phyloP scores from a whole-genome alignment of 2,113 vertebrate genomes.

The Syrmaticus mikado region DNA sequence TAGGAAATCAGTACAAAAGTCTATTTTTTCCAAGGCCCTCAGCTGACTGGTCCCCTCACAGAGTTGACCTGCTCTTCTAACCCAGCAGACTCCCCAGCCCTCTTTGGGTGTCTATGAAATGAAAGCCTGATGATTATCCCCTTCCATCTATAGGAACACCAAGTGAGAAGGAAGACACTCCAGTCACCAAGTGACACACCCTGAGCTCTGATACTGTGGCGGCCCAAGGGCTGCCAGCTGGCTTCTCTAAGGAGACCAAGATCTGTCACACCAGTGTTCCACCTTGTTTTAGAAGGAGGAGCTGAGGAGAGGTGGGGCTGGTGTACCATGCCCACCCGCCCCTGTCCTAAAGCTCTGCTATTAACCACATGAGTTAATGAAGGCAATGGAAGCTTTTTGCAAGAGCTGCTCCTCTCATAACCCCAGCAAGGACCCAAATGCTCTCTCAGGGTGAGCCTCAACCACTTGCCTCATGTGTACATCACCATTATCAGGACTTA shows the following conservation, averaged over 20 bases:
- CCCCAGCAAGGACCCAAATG: background rate
- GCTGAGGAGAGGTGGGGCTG: background rate
- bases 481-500: no score
- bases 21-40: background rate
- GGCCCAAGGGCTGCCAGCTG: background rate
- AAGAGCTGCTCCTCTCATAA: background rate
- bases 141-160: background rate
- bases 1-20: background rate
- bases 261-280: background rate
- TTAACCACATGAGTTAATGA: background rate
- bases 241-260: background rate
- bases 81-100: background rate
- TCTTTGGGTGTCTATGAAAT: background rate
- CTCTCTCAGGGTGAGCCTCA: background rate
- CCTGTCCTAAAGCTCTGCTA: background rate
- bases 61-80: background rate
- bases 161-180: background rate
- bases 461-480: background rate
- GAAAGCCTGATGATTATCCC: background rate
- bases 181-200: background rate
- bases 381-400: background rate
- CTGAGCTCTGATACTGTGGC: background rate
- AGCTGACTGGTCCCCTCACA: rapidly evolving
- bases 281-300: background rate
- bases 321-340: rapidly evolving